Base-by-base conservation (phyloP, 2,888 invertebrate genomes). In the Electrophaes corylata region DNA sequence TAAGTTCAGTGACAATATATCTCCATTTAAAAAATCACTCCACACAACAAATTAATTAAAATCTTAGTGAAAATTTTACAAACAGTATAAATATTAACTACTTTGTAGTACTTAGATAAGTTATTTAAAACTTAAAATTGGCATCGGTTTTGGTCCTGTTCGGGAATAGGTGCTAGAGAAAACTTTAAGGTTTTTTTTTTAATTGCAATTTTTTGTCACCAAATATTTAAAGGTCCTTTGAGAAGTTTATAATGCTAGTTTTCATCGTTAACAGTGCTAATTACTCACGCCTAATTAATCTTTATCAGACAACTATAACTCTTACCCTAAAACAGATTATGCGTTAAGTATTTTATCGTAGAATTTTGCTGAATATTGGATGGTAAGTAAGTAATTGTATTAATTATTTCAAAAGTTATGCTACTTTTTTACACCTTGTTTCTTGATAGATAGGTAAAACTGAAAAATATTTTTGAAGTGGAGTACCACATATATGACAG, bases 1-100 rank as follows among this genome's bases (percentile, higher is more conserved):
- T 89, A 88, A 90, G 88, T 88, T 85, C 75, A 82, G 86, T 83
- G 86, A 78, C 74, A 76, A 74, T 76, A 75, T 76, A 73, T 76
- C 75, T 80, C 75, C 77, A 75, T 77, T 76, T 72, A 70, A 66
- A 31, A 57, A 52, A 65, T 64, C 57, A 57, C 60, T 65, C 60
- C 65, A 69, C 67, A 69, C 71, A 72, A 62, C 65, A 68, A 70
- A 65, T 11, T 5, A 65, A 65, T 60, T 12, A 67, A 67, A 69
- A 62, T 20, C 5, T 20, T 20, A 69, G n/a, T n/a, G n/a, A n/a
- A n/a, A 58, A 63, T 50, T 33, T 37, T 53, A 60, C 54, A 57
- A 65, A 63, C 63, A 67, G 51, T 57, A 47, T 31, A 57, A 23
- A 29, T 8, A 11, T 40, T 26, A n/a, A 3, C 26, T 67, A 70